Evolutionary conservation across 2,113 vertebrate species (phyloP), one percentile per base, ranked within the genome.

Genomic region (Anoura caudifer): DNA sequence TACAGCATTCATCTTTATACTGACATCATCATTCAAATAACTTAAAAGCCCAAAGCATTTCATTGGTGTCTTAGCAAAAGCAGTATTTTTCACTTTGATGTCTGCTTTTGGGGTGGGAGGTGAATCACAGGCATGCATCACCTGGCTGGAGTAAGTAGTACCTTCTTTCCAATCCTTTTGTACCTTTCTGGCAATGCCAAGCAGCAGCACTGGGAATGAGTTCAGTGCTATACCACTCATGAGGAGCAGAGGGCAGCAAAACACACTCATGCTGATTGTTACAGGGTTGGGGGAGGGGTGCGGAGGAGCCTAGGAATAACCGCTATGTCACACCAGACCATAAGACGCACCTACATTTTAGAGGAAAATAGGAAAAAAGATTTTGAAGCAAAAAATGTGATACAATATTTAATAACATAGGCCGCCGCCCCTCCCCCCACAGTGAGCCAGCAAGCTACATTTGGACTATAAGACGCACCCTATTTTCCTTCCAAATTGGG

Each of bases 231-330:
- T 67, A 1, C 87, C 75, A 5, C 2, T 12, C 1, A 4, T 1
- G 26, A 47, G 38, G 95, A 92, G 72, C 81, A 96, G 95, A 54
- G 90, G 97, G 93, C 89, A 92, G 89, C 93, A 95, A 31, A 61
- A 16, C 22, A 52, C n/a, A 54, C 43, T 8, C 4, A 4, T 1
- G 70, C 54, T 33, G 45, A 13, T 6, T 0, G 7, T 7, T 31
- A 19, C 19, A 13, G 9, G 12, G n/a, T n/a, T n/a, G n/a, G n/a
- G n/a, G n/a, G n/a, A n/a, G n/a, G n/a, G n/a, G n/a, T n/a, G n/a
- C n/a, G n/a, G n/a, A n/a, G 3, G 43, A 24, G 26, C 26, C 47
- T 20, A 43, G n/a, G 43, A 65, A n/a, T 28, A 31, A 33, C 0
- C 14, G 33, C 20, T 26, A 15, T 28, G 47, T 28, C 16, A 17